phyloP scores from a whole-genome alignment of 2,888 invertebrate species.

The Cenopis cana region DNA sequence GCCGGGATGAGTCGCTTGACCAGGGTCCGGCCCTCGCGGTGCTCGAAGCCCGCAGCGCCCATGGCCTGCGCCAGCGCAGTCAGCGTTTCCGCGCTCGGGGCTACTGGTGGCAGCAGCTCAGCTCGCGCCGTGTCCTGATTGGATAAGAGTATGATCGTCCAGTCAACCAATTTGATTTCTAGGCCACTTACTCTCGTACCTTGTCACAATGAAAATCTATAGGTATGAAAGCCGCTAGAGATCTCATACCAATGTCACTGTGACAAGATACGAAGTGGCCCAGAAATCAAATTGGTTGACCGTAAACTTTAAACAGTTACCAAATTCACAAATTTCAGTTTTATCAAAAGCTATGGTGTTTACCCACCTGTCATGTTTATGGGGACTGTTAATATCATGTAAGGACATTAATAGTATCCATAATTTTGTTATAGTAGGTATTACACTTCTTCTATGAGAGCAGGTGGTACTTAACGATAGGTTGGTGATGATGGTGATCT shows the following conservation, averaged over 20 bases:
- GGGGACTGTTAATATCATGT: neutral
- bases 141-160: conserved; percentile 43
- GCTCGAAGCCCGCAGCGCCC: conserved; percentile 82
- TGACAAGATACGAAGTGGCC: no score
- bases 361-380: neutral
- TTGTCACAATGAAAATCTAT: no score
- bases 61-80: conserved; percentile 80
- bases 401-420: no score
- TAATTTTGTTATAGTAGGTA: no score
- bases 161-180: no score
- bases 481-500: no score
- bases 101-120: conserved; percentile 66
- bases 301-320: neutral
- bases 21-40: conserved; percentile 73
- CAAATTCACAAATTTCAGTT: neutral
- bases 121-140: conserved; percentile 62
- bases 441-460: no score
- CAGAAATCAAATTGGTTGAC: no score
- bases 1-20: conserved; percentile 78
- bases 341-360: neutral
- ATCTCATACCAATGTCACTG: no score
- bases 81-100: conserved; percentile 76
- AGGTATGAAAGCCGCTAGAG: no score
- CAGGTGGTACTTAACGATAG: no score
- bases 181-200: no score